phyloP scores from a whole-genome alignment of 2,888 invertebrate genomes.

The Sinelater perroti region DNA sequence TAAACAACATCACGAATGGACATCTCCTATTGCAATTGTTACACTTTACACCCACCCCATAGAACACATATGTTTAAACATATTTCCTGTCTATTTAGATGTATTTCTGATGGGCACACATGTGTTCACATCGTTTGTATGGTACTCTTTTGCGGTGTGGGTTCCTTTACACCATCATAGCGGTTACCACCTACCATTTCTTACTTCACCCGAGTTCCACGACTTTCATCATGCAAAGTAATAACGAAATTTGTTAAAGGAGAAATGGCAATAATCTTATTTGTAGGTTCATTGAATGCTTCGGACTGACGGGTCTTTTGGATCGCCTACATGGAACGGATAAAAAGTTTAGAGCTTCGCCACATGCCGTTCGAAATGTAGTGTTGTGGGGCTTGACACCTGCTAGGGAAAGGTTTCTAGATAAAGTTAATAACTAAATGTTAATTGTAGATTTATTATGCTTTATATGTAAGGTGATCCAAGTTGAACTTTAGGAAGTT shows the following conservation, averaged over 20 bases:
- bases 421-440: constrained; percentile 47
- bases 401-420: constrained; percentile 74
- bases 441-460: too few relatives aligned
- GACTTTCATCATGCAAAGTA: constrained; percentile 89
- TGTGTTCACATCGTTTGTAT: constrained; percentile 79
- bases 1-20: constrained; percentile 90
- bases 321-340: constrained; percentile 88
- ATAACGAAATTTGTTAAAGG: constrained; percentile 39
- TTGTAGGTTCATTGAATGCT: constrained; percentile 83
- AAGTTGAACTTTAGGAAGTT: too few relatives aligned
- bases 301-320: constrained; percentile 81
- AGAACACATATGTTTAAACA: constrained; percentile 79
- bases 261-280: constrained; percentile 4
- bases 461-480: too few relatives aligned
- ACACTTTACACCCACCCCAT: constrained; percentile 83
- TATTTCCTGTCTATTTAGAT: constrained; percentile 79
- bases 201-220: constrained; percentile 78
- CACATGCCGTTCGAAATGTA: constrained; percentile 75
- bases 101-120: constrained; percentile 78
- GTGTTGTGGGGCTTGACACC: constrained; percentile 75
- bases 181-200: constrained; percentile 71
- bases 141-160: constrained; percentile 80
- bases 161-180: constrained; percentile 84
- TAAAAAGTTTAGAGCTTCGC: constrained; percentile 75
- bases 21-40: constrained; percentile 84